Evolutionary conservation across 1,140 invertebrate genomes (phyloP), one percentile per base, ranked within the genome.

Genomic region (Planococcus citri): DNA sequence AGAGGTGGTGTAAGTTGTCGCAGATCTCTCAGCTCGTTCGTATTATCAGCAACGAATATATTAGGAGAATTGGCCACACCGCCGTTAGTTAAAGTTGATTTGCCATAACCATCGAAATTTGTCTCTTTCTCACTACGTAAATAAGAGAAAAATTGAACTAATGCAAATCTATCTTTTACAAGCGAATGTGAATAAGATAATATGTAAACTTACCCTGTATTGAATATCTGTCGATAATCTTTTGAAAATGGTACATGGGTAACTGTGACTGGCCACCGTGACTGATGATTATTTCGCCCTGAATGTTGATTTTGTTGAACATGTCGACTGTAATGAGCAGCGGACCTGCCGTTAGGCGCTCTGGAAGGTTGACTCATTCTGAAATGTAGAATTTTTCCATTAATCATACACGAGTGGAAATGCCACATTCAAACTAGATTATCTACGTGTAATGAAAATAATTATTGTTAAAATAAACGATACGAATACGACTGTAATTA

Each of bases 1-100:
- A 81, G 74, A 51, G 79, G 80, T 68, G 80, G 78, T 25, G 80
- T 78, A 73, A 72, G 25, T 61, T 72, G 71, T 21, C 71, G 24
- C 9, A 70, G 57, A 20, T 72, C 72, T 25, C 60, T 24, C 6
- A 64, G 21, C 25, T 64, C 60, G 60, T 22, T 64, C 1, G 60
- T 25, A 64, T 64, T 64, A 25, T 64, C 60, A 27, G 60, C 22
- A 24, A 64, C 60, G 24, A 64, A 64, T 64, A 64, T 64, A 27
- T 64, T 64, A 24, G 60, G 60, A 10, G 60, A 64, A 25, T 24
- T 64, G 25, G 60, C 9, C 17, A 64, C 60, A 14, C 60, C 60
- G 6, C 60, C 25, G 10, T 24, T 27, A 14, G 60, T 12, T 64
- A 64, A 24, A 64, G 60, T 25, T 24, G 20, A 20, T 25, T 64